Conservation (phyloP, 2,113 vertebrate genomes). For the Mustela lutreola region DNA sequence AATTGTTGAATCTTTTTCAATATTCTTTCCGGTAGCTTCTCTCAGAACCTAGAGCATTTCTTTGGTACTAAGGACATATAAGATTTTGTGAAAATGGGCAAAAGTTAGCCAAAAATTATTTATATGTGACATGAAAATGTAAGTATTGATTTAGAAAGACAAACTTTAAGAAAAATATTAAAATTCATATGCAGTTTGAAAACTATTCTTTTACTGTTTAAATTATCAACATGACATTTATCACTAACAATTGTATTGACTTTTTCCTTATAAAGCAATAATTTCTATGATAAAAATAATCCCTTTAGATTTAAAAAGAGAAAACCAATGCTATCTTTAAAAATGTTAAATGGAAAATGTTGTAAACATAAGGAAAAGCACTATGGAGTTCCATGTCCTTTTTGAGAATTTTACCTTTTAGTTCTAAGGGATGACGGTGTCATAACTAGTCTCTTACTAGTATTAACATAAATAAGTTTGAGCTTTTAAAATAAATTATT, state of each 20-base stretch:
- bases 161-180: background rate
- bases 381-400: background rate
- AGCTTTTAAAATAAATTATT: background rate
- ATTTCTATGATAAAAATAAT: background rate
- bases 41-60: background rate
- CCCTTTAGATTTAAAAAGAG: background rate
- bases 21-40: background rate
- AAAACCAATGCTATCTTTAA: background rate
- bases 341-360: background rate
- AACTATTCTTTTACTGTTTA: conserved; percentile 5
- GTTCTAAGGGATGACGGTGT: background rate
- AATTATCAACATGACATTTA: background rate
- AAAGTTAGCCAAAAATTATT: background rate
- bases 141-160: background rate
- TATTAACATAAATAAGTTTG: background rate
- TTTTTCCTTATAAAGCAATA: conserved; percentile 15
- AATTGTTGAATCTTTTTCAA: background rate
- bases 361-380: background rate
- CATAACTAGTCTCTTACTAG: background rate
- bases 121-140: background rate
- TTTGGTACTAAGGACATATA: background rate
- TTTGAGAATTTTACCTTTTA: background rate
- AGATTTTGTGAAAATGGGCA: background rate
- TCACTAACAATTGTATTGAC: background rate
- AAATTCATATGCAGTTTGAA: background rate